Conservation (phyloP, 2,113 vertebrate genomes). For the Perca fluviatilis region DNA sequence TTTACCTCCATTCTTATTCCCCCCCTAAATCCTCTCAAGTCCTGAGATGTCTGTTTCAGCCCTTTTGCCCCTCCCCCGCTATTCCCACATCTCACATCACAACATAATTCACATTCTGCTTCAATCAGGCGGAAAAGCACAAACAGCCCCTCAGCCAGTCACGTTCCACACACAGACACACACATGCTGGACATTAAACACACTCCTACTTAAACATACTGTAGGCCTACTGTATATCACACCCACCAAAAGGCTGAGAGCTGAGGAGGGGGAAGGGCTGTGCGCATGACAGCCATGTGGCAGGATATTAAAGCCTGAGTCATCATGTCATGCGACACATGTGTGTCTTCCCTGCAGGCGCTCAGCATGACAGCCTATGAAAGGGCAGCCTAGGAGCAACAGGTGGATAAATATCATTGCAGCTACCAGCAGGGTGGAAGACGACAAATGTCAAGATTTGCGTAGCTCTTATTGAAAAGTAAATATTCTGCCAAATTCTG, state of each 20-base stretch:
- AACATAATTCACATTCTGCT: slow-evolving; percentile 63
- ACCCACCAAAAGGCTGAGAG: slow-evolving; percentile 49
- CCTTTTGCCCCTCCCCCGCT: slow-evolving; percentile 17
- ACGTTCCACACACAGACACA: slow-evolving; percentile 43
- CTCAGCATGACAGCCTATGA: slow-evolving; percentile 52
- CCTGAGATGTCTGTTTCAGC: slow-evolving; percentile 37
- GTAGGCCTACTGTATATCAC: slow-evolving; percentile 10
- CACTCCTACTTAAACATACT: slow-evolving; percentile 27
- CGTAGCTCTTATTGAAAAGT: slow-evolving; percentile 24
- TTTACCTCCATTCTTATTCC: slow-evolving; percentile 12
- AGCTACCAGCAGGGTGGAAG: slow-evolving; percentile 51
- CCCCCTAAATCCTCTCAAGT: slow-evolving; percentile 35
- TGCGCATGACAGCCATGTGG: slow-evolving; percentile 71
- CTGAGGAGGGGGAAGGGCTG: background rate
- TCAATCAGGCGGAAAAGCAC: slow-evolving; percentile 70
- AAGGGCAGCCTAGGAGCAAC: slow-evolving; percentile 64
- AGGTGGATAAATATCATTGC: slow-evolving; percentile 50
- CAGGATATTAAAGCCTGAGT: slow-evolving; percentile 76
- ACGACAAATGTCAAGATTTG: slow-evolving; percentile 46
- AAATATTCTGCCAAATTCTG: slow-evolving; percentile 28
- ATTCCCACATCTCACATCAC: slow-evolving; percentile 55
- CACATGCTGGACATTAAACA: slow-evolving; percentile 43
- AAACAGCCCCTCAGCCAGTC: slow-evolving; percentile 60
- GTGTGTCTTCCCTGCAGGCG: slow-evolving; percentile 61
- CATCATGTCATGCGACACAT: slow-evolving; percentile 71